Evolutionary conservation across 2,113 vertebrate genomes (phyloP), one percentile per base, ranked within the genome.

Genomic region (Hirundichthys speculiger): DNA sequence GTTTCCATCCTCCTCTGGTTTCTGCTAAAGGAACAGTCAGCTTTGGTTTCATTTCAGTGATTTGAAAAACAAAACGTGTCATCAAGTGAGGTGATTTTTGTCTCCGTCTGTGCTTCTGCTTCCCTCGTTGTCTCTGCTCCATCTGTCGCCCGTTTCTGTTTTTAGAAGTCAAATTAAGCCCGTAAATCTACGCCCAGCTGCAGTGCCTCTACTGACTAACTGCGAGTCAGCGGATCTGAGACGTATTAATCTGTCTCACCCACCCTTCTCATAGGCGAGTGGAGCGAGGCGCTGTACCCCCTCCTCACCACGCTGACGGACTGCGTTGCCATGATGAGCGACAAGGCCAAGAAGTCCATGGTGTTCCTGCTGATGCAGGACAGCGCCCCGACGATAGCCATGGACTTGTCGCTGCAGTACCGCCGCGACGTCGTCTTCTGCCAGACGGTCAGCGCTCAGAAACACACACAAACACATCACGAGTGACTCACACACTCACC

Each of bases 321-420:
- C 81, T 99, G 98, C 0, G 98, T 99, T 59, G 91, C 95, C 82
- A 98, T 99, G 98, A 98, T 99, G 97, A 96, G 96, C 1, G 96
- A 99, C 92, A 96, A 94, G 83, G 97, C 97, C 79, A 98, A 98
- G 85, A 96, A 94, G 89, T 96, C 98, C 16, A 96, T 99, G 96
- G 96, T 98, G 49, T 99, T 99, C 85, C 90, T 99, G 73, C 92
- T 99, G 50, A 99, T 99, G 98, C 97, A 98, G 90, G 97, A 99
- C 90, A 94, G 93, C 1, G 97, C 98, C 0, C 95, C 97, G 0
- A 98, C 96, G 30, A 98, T 99, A 30, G 93, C 94, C 74, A 92
- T 95, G 71, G 95, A 95, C 83, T 90, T 98, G 69, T 94, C 92
- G 21, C 94, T 99, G 84, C 97, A 98, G 88, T 96, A 98, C 82